Percentiles rank a stretch among this genome's conserved stretches.
Conservation (phyloP, 2,797 vertebrate genomes). For the Myotis myotis region DNA sequence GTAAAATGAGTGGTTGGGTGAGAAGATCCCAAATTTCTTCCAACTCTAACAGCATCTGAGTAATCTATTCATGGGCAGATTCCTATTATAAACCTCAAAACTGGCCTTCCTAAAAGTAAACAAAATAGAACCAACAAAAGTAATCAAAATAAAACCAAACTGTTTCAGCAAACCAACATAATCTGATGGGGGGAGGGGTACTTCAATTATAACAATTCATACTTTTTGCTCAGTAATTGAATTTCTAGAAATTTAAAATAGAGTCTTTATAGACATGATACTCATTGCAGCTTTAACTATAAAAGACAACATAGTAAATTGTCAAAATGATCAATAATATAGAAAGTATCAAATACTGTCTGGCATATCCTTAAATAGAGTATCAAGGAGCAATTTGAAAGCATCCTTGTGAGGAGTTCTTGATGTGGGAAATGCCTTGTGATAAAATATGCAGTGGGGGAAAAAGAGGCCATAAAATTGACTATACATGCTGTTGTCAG, state of each 20-base stretch:
- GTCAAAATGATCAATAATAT: background rate
- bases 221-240: background rate
- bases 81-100: background rate
- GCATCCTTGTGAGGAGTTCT: background rate
- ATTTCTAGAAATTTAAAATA: constrained; percentile 51
- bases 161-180: background rate
- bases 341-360: background rate
- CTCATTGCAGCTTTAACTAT: background rate
- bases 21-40: background rate
- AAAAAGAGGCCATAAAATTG: background rate
- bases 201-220: background rate
- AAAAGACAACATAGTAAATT: background rate
- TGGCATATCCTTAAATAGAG: background rate
- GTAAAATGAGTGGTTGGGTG: background rate
- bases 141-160: background rate
- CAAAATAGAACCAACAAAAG: background rate
- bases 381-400: background rate
- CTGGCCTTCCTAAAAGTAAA: background rate
- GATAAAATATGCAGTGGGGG: background rate
- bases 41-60: background rate
- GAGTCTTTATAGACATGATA: background rate
- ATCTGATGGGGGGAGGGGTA: background rate
- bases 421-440: background rate
- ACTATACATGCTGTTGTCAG: background rate
- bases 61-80: background rate